A percentile compares a stretch with the other conserved stretches of the same genome.
phyloP scores from a whole-genome alignment of 2,888 invertebrate genomes.

The Ophraella communa region DNA sequence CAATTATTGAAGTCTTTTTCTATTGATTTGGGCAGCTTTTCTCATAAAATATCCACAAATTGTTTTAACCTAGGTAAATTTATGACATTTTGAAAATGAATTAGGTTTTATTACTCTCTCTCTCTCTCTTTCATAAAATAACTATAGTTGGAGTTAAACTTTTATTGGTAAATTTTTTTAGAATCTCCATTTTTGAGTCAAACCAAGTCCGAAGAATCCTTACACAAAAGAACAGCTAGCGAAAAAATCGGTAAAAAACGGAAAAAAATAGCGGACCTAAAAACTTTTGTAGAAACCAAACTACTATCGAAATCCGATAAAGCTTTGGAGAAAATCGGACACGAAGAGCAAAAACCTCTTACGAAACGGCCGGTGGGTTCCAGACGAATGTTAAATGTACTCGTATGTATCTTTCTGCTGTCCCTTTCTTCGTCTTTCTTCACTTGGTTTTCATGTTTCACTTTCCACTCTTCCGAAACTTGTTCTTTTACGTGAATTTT shows the following conservation, averaged over 20 bases:
- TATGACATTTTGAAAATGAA: no score
- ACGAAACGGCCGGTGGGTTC: constrained; percentile 72
- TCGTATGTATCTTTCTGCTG: constrained; percentile 51
- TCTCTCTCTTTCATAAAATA: no score
- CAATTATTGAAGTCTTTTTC: no score
- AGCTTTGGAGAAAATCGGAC: constrained; percentile 87
- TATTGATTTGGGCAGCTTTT: no score
- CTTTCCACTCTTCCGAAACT: no score
- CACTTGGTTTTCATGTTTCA: constrained; percentile 15
- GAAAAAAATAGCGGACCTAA: constrained; percentile 88
- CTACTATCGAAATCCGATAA: constrained; percentile 90
- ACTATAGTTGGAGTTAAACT: no score
- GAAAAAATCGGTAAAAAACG: constrained; percentile 71
- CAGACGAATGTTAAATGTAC: constrained; percentile 51
- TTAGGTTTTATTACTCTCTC: no score
- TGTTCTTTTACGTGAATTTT: no score
- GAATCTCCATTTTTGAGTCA: constrained; percentile 60
- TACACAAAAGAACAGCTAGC: constrained; percentile 72
- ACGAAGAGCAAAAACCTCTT: constrained; percentile 68
- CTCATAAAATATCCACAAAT: no score
- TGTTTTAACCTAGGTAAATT: no score
- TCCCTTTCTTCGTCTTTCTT: constrained; percentile 28
- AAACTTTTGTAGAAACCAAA: constrained; percentile 91
- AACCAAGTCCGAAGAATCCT: constrained; percentile 59
- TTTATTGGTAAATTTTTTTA: constrained; percentile 46